Conservation (phyloP, 2,797 vertebrate species). For the Helicolenus hilgendorfi region DNA sequence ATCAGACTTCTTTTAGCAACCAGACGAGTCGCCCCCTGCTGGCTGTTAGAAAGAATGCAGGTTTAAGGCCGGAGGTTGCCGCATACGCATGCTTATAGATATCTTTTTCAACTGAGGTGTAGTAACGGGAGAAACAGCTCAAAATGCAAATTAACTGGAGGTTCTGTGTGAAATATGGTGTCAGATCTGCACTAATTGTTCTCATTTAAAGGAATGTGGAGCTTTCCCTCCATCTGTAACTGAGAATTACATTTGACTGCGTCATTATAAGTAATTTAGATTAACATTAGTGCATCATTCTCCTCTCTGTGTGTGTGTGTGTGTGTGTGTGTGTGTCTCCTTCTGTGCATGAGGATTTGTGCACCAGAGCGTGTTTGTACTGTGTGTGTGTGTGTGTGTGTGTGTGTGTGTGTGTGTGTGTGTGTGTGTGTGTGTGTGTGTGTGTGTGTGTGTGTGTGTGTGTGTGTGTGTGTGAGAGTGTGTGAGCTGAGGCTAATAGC, state of each 20-base stretch:
- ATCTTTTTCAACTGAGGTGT: background rate
- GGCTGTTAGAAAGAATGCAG: too few relatives aligned
- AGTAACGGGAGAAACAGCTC: background rate
- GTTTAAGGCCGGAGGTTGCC: too few relatives aligned
- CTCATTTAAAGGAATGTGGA: background rate
- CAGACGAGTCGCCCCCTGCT: too few relatives aligned
- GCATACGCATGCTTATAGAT: background rate
- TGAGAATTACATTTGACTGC: constrained; percentile 12
- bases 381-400: too few relatives aligned
- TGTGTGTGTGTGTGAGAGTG: background rate
- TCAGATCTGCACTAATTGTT: constrained; percentile 23
- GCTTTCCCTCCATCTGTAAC: constrained; percentile 25
- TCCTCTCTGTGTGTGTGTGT: background rate
- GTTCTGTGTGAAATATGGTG: background rate
- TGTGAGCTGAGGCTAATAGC: constrained; percentile 30
- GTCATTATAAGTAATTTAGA: background rate
- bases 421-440: too few relatives aligned
- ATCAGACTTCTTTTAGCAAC: too few relatives aligned
- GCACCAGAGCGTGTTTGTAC: background rate
- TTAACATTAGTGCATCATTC: background rate
- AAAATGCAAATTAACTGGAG: background rate
- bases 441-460: background rate
- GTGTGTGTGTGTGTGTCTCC: background rate
- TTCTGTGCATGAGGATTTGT: background rate
- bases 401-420: background rate